Base-by-base conservation (phyloP, 2,888 invertebrate genomes). In the Macrosiphum euphorbiae region DNA sequence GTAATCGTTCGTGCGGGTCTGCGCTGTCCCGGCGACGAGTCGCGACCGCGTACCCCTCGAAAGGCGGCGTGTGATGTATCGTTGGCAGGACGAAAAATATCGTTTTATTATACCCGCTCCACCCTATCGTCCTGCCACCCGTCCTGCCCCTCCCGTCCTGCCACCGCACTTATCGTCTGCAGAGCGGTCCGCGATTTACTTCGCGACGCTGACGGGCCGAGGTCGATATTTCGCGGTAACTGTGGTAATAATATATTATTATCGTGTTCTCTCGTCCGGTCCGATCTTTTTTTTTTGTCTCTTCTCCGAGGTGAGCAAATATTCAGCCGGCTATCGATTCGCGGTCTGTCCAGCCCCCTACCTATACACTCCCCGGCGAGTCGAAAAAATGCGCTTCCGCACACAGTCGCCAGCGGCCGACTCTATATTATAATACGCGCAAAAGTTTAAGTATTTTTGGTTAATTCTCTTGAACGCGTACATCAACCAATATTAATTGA, bases 1-100 rank as follows among this genome's bases (percentile, higher is more conserved):
- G 93, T 93, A 93, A 93, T 93, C 93, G 93, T 93, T 90, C 55
- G 58, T 93, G 50, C 93, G 84, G 58, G 90, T 93, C 93, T 90
- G n/a, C 67, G n/a, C 35, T 67, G 90, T 93, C 89, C 86, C 84
- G 84, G 47, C 90, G 58, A 35, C 26, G 41, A 58, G 24, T 11
- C 28, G 28, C 90, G 13, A 26, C 16, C 85, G 90, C 35, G 35
- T n/a, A 41, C 26, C 44, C 90, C 52, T 50, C 44, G 58, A 26
- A 11, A 28, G 67, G 16, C 67, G 67, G 7, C 50, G 44, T 44
- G n/a, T 85, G 84, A 93, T 85, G 47, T 85, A 90, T 90, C n/a
- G 92, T 47, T 35, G 67, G 67, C 47, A 35, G 78, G 47, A 85
- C 89, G 90, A 90, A 93, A 55, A 90, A 93, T 93, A 93, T 93